Evolutionary conservation across 2,888 invertebrate species (phyloP).

Genomic region (Cistogaster globosa): DNA sequence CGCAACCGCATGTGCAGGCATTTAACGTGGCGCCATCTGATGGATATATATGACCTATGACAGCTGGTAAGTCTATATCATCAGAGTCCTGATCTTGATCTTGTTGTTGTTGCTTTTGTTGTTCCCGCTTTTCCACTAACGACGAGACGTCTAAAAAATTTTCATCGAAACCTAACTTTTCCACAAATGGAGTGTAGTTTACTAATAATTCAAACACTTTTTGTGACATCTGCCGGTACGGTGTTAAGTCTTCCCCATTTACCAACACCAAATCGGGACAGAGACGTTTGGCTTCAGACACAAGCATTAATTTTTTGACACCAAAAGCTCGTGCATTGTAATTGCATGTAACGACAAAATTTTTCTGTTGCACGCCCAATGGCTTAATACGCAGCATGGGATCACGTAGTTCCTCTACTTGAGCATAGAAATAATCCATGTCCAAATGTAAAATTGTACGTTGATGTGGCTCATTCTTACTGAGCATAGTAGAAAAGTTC

Average conservation of each 20-base stretch:
- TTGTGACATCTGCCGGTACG: constrained; percentile 90
- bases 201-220: constrained; percentile 89
- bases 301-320: constrained; percentile 90
- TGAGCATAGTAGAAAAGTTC: constrained; percentile 79
- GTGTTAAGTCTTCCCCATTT: constrained; percentile 92
- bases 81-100: constrained; percentile 66
- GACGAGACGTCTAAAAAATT: constrained; percentile 92
- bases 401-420: constrained; percentile 91
- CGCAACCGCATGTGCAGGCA: constrained; percentile 90
- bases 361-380: constrained; percentile 92
- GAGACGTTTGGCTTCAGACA: constrained; percentile 88
- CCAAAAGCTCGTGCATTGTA: constrained; percentile 91
- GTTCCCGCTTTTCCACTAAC: constrained; percentile 80
- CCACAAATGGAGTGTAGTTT: constrained; percentile 89
- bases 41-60: constrained; percentile 85
- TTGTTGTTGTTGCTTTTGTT: constrained; percentile 66
- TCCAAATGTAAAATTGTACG: constrained; percentile 91
- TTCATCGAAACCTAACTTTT: constrained; percentile 93
- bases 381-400: constrained; percentile 87
- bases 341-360: constrained; percentile 92
- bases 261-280: constrained; percentile 90
- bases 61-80: constrained; percentile 71
- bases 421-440: constrained; percentile 93
- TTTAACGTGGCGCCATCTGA: constrained; percentile 83
- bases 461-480: constrained; percentile 84